Evolutionary conservation across 2,113 vertebrate genomes (phyloP), one percentile per base, ranked within the genome.

Genomic region (Nansenia antarctica): DNA sequence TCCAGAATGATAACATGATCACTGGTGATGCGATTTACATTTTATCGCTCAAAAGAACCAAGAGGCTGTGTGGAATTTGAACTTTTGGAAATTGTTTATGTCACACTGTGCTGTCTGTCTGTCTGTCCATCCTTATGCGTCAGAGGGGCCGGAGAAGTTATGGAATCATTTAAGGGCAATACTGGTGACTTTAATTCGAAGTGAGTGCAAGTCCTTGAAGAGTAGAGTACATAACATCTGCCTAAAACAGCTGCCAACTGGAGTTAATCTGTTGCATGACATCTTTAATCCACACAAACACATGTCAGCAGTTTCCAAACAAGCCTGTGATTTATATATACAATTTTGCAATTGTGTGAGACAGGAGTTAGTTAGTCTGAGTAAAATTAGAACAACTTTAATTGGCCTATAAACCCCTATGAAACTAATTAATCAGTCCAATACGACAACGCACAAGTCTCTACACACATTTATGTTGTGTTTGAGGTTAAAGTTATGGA

Each of bases 241-340:
- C 79, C 74, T 83, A 82, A 81, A 47, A 72, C 72, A 70, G 62
- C 54, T 9, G 74, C 73, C 67, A 73, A 65, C 58, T 70, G 77
- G 55, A 78, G 81, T 39, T 31, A 59, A 49, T 54, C 60, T 62
- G 64, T 29, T 39, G 70, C 60, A 62, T 70, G 69, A 73, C 67
- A 29, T 78, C 72, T 32, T 2, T 71, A 68, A 47, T 70, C 34
- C 63, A 65, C 64, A 69, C 72, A 80, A 82, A 79, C 66, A 76
- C 18, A 47, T 20, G 0, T 5, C 64, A 18, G 53, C 67, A 70
- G 67, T 74, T 77, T 81, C 81, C 81, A 79, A 74, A 70, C 55
- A 8, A 39, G 32, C 14, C 24, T 24, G 53, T 0, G 12, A 5
- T 27, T 55, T 55, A 15, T 7, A 29, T 26, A 12, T 26, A 29